Percentiles rank a stretch among this genome's conserved stretches.
Conservation (phyloP, 92 coral and sea anemone genomes). For the Micromussa lordhowensis region DNA sequence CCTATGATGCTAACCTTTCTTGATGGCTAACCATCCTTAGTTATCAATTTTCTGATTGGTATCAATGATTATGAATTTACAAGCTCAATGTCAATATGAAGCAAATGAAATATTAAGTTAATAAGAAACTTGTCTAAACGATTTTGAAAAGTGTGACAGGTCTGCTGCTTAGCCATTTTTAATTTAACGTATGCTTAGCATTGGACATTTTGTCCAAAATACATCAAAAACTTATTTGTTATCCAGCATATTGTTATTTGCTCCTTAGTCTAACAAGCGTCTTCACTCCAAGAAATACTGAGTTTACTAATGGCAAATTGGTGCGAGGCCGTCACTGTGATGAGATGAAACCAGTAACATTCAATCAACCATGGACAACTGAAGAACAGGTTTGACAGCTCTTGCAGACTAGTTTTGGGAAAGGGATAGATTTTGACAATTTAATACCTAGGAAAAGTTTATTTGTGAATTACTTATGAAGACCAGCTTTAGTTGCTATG, state of each 20-base stretch:
- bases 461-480: neutral
- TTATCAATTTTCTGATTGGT: too few species aligned
- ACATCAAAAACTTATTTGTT: too few species aligned
- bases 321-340: conserved; percentile 21
- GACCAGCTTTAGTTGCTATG: too few species aligned
- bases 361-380: conserved; percentile 93
- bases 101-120: too few species aligned
- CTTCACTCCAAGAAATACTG: conserved; percentile 21
- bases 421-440: neutral
- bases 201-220: too few species aligned
- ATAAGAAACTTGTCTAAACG: too few species aligned
- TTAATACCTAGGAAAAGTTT: neutral
- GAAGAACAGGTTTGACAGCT: conserved; percentile 83
- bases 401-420: neutral
- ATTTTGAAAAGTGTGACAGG: too few species aligned
- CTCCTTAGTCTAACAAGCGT: conserved; percentile 25
- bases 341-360: conserved; percentile 74
- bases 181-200: too few species aligned
- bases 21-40: too few species aligned
- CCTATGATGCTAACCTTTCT: neutral
- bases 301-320: neutral
- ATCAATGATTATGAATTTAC: too few species aligned
- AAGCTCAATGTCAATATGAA: too few species aligned
- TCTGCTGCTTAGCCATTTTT: too few species aligned
- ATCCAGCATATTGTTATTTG: neutral